Percentiles rank a stretch among this genome's conserved stretches.
phyloP scores from a whole-genome alignment of 2,888 invertebrate genomes.

The Folsomia candida region DNA sequence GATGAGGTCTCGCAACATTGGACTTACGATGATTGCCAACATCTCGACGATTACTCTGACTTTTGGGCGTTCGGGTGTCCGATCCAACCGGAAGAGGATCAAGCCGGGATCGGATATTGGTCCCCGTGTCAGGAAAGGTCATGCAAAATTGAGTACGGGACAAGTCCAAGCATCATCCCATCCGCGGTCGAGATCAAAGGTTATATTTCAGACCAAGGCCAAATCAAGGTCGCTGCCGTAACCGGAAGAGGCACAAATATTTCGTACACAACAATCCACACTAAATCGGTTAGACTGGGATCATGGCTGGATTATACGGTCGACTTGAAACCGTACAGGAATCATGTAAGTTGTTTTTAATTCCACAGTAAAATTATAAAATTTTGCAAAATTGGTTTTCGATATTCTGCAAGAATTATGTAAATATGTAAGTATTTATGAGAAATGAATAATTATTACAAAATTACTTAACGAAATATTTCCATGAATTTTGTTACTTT shows the following conservation, averaged over 20 bases:
- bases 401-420: too few species aligned
- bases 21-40: neutral
- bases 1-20: slow-evolving; percentile 2
- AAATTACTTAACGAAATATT: too few species aligned
- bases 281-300: neutral
- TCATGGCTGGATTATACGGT: neutral
- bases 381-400: too few species aligned
- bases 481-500: neutral
- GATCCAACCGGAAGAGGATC: neutral
- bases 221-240: neutral
- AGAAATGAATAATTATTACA: too few species aligned
- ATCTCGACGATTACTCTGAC: neutral
- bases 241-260: neutral
- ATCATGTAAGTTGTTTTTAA: too few species aligned
- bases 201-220: neutral
- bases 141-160: neutral
- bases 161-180: neutral
- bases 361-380: too few species aligned
- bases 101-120: neutral
- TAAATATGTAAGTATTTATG: too few species aligned
- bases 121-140: neutral
- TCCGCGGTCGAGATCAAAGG: neutral
- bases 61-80: neutral
- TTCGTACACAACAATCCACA: neutral
- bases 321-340: neutral